Base-by-base conservation (phyloP, 2,113 vertebrate species). In the Petromus typicus region DNA sequence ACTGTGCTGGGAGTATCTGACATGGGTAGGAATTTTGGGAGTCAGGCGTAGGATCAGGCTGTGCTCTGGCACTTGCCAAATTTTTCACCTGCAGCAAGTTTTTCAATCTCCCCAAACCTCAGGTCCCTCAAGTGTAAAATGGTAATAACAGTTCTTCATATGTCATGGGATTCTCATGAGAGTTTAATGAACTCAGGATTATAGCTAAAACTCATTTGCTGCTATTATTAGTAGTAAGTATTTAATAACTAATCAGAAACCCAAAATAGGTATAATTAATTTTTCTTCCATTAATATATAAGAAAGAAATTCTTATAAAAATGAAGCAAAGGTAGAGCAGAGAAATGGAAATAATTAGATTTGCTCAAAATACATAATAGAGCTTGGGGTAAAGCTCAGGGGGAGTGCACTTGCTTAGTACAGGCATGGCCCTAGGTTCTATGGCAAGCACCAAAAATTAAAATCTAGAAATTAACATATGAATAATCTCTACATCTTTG, bases 221-320 rank as follows among this genome's bases (percentile, higher is more conserved):
- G 43, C 40, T 85, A 86, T 89, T 95, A 90, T 88, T 96, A 96
- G 64, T 96, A 95, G 81, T 93, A 81, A 61, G 61, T 79, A 45
- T 83, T 96, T 89, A 96, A 96, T 95, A 93, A 89, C 56, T 66
- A 82, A 94, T 93, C 32, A 43, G 6, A 93, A 51, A 85, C 27
- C 71, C 92, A 89, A 43, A 96, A 73, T 17, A 63, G 12, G 34
- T 20, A 40, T 37, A 40, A 56, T 2, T 69, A 32, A 76, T 87
- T 93, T 86, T 64, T 34, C 69, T 86, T 80, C 75, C 48, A 5
- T 87, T 82, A 57, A 76, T 59, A 80, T 6, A 14, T 54, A 61
- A 89, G 64, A 91, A 89, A 34, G 66, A 93, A 91, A 93, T 34
- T 12, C 45, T 92, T 89, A 16, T 30, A 89, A 83, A 80, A 92